phyloP scores from a whole-genome alignment of 2,797 vertebrate genomes.

The Pseudotriccus pelzelni region DNA sequence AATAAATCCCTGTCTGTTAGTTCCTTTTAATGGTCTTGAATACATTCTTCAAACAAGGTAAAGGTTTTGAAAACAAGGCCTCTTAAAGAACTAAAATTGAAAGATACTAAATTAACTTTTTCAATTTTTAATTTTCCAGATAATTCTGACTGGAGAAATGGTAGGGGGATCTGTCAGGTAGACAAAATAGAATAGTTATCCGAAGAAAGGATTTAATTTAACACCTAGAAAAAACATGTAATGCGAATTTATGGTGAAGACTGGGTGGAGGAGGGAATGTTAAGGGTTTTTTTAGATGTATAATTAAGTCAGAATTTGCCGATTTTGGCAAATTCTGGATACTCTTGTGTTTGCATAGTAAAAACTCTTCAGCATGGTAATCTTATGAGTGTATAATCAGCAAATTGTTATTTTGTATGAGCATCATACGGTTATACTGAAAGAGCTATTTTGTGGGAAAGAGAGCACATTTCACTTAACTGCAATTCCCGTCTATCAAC shows the following conservation, averaged over 20 bases:
- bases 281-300: background rate
- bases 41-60: background rate
- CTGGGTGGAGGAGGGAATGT: background rate
- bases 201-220: background rate
- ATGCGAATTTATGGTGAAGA: background rate
- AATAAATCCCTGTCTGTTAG: background rate
- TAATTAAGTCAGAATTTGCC: conserved; percentile 3
- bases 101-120: background rate
- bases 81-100: background rate
- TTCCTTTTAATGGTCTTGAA: background rate
- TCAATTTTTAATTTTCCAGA: background rate
- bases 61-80: background rate
- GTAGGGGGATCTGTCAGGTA: background rate
- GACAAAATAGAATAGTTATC: background rate
- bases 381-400: conserved; percentile 17
- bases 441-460: conserved; percentile 26
- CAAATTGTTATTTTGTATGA: conserved; percentile 36
- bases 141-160: background rate
- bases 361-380: conserved; percentile 2
- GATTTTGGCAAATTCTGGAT: conserved; percentile 24
- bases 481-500: conserved; percentile 26
- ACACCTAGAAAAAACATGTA: background rate
- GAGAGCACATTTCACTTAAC: conserved; percentile 28
- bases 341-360: background rate
- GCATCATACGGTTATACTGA: conserved; percentile 3